These are phyloP conservation scores for Leucophenga montana DNA, from an alignment of 2,888 invertebrate species.

Conservation along the genomic window DNA sequence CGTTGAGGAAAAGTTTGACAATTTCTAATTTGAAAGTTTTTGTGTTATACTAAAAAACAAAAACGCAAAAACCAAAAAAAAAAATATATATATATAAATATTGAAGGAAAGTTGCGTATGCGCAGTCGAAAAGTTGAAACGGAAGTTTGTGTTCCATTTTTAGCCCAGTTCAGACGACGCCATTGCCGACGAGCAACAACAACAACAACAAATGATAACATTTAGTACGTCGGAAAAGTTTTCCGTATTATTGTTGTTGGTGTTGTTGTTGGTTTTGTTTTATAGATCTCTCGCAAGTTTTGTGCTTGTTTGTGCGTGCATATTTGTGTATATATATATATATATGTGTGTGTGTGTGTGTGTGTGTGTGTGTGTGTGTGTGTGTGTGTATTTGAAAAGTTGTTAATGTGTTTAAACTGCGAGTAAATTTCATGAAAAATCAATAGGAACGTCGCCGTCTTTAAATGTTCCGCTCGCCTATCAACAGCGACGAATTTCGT, in stretches of 20 bases:
- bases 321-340: too few species aligned
- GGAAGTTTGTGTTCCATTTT: too few species aligned
- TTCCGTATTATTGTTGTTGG: slow-evolving; percentile 39
- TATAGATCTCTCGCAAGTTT: slow-evolving; percentile 60
- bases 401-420: slow-evolving; percentile 34
- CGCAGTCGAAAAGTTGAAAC: too few species aligned
- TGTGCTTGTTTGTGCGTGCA: slow-evolving; percentile 41
- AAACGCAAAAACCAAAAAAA: too few species aligned
- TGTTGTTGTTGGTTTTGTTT: slow-evolving; percentile 38
- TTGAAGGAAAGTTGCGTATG: too few species aligned
- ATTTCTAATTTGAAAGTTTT: slow-evolving; percentile 65
- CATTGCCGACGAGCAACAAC: slow-evolving; percentile 31
- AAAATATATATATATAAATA: too few species aligned
- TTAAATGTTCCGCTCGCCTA: too few species aligned
- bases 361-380: slow-evolving; percentile 11
- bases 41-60: slow-evolving; percentile 41
- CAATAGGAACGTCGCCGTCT: too few species aligned
- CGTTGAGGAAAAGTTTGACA: slow-evolving; percentile 55
- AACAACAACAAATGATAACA: slow-evolving; percentile 55
- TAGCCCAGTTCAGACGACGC: slow-evolving; percentile 10
- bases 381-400: slow-evolving; percentile 41
- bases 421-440: not conserved
- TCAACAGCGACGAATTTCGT: too few species aligned
- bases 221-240: slow-evolving; percentile 64
- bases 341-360: slow-evolving; percentile 19